phyloP scores from a whole-genome alignment of 1,140 invertebrate species.

The Drosophila gunungcola region DNA sequence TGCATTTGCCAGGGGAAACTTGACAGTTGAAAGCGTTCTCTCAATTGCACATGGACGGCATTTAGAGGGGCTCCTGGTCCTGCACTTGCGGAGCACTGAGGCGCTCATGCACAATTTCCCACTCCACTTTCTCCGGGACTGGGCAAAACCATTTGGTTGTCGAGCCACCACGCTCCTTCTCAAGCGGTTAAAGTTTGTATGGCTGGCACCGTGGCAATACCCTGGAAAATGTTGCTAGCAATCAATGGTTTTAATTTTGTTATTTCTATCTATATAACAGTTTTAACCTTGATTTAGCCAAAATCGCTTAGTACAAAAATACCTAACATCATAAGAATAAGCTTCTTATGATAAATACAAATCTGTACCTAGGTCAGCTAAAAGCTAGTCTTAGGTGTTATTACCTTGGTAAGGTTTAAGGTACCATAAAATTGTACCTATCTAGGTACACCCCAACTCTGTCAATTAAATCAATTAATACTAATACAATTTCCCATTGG shows the following conservation, averaged over 20 bases:
- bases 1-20: constrained; percentile 52
- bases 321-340: too few species aligned
- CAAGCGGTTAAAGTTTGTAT: constrained; percentile 3
- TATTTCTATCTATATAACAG: too few species aligned
- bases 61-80: constrained; percentile 1
- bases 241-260: too few species aligned
- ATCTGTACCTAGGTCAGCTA: too few species aligned
- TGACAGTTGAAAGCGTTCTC: constrained; percentile 53
- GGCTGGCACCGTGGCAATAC: background rate
- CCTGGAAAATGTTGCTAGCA: background rate
- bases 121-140: background rate
- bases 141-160: constrained; percentile 49
- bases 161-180: constrained; percentile 14
- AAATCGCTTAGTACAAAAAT: too few species aligned
- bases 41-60: constrained; percentile 43
- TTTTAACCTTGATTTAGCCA: too few species aligned
- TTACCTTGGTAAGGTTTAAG: too few species aligned
- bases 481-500: background rate
- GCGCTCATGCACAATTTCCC: constrained; percentile 67
- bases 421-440: too few species aligned
- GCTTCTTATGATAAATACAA: too few species aligned
- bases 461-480: too few species aligned
- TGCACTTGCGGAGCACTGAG: constrained; percentile 38
- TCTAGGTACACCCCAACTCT: too few species aligned
- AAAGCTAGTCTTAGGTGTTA: too few species aligned